Percentiles rank a stretch among this genome's conserved stretches.
These are phyloP conservation scores for Astatotilapia flaviijosephi DNA, from an alignment of 2,113 vertebrate genomes.

Conservation along the genomic window DNA sequence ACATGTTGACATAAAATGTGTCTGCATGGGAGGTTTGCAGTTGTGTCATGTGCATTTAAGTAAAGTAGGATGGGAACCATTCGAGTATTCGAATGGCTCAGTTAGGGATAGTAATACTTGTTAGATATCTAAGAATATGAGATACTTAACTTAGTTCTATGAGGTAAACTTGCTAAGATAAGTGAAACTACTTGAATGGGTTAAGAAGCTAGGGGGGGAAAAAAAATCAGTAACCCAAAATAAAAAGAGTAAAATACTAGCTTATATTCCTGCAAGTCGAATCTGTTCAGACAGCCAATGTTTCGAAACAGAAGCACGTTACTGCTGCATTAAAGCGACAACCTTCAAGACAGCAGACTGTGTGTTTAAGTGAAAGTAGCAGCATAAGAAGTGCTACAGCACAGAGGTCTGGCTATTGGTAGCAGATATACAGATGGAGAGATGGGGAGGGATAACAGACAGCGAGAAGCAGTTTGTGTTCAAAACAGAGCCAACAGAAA, in stretches of 20 bases:
- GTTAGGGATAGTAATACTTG: background rate
- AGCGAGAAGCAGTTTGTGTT: constrained; percentile 44
- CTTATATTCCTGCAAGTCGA: background rate
- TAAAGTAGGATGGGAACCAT: background rate
- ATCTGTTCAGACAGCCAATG: background rate
- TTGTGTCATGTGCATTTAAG: background rate
- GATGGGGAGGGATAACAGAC: constrained; percentile 13
- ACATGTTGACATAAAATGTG: background rate
- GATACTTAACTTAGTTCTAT: background rate
- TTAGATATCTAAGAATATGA: background rate
- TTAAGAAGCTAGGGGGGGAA: background rate
- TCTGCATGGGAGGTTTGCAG: background rate
- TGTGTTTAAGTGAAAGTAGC: background rate
- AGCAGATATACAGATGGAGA: constrained; percentile 30
- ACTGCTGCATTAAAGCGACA: background rate
- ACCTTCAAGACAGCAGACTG: background rate
- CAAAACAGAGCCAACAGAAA: constrained; percentile 51
- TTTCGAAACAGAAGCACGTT: background rate
- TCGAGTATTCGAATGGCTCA: background rate
- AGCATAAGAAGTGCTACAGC: background rate
- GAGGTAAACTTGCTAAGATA: background rate
- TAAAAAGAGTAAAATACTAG: background rate
- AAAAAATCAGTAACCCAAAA: background rate
- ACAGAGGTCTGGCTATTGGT: constrained; percentile 9
- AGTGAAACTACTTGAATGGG: background rate